Base-by-base conservation (phyloP, 1,140 invertebrate genomes). In the Lordiphosa stackelbergi region DNA sequence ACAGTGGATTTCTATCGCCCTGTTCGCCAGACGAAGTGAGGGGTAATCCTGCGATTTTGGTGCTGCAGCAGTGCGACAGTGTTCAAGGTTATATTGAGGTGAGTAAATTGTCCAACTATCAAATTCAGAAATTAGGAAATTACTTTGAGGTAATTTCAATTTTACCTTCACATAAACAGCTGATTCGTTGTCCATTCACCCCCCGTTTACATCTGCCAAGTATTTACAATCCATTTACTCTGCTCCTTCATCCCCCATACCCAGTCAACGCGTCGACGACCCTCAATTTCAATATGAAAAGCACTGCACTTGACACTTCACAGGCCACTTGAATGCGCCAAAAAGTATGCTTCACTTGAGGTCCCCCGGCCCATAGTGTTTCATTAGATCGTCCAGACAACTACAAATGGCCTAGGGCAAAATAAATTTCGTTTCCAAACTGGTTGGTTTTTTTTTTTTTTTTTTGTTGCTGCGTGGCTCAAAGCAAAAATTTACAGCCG, bases 81-180 rank as follows among this genome's bases (percentile, higher is more conserved):
- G 78, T 88, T 38, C 85, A 88, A 61, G 84, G 84, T 34, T 87
- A 87, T 51, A 86, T 87, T 62, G 87, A 88, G 85, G 87, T 88
- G 52, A 88, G 22, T 24, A 24, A 24, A 24, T 24, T 24, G 22
- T 5, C 3, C 3, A 22, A 22, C 4, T 22, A 22, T 22, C 19
- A 22, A 16, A 1, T 22, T 22, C 19, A 22, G 19, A 22, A 22
- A 0, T 22, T 22, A 22, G 19, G 4, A 22, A 22, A 1, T 1
- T 1, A 1, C 1, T 2, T 1, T 1, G 2, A 16, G 16, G 1
- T 2, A 1, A 16, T 2, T 2, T 16, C 16, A 16, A 16, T 1
- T 16, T 16, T 2, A 28, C 24, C 24, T 28, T 28, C 5, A 5
- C 24, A 28, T 28, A 7, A 28, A 28, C 24, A 28, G 24, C 24